Conservation (phyloP, 1,140 invertebrate genomes). For the Oncopodura yosiiana region DNA sequence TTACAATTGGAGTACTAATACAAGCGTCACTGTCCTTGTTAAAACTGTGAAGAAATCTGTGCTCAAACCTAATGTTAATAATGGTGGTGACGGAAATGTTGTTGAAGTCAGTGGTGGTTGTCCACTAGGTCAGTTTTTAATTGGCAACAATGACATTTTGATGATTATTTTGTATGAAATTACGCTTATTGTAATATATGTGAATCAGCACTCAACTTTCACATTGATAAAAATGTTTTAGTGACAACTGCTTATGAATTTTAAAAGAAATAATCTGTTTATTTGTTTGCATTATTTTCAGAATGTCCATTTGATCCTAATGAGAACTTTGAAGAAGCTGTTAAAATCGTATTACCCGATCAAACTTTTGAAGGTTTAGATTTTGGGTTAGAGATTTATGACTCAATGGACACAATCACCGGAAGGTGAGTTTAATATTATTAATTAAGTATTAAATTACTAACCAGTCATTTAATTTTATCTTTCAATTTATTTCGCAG, state of each 20-base stretch:
- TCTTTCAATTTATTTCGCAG: background rate
- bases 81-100: too few relatives aligned
- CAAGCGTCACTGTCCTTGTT: constrained; percentile 4
- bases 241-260: too few relatives aligned
- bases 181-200: too few relatives aligned
- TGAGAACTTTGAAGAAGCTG: constrained; percentile 29
- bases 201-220: too few relatives aligned
- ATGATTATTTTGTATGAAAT: too few relatives aligned
- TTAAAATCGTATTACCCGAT: background rate
- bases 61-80: too few relatives aligned
- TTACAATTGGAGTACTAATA: constrained; percentile 7
- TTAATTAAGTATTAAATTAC: background rate
- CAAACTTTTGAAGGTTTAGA: constrained; percentile 18
- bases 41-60: constrained; percentile 5
- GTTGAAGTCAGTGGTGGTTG: too few relatives aligned
- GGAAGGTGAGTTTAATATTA: background rate
- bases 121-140: too few relatives aligned
- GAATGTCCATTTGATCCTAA: constrained; percentile 34
- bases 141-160: too few relatives aligned
- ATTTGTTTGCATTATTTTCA: too few relatives aligned
- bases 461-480: background rate
- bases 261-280: too few relatives aligned
- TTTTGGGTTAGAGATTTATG: constrained; percentile 6
- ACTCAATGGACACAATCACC: constrained; percentile 13
- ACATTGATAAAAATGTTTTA: too few relatives aligned